These are phyloP conservation scores for Acropora yongei DNA, from an alignment of 64 coral and sea anemone genomes.

Conservation along the genomic window DNA sequence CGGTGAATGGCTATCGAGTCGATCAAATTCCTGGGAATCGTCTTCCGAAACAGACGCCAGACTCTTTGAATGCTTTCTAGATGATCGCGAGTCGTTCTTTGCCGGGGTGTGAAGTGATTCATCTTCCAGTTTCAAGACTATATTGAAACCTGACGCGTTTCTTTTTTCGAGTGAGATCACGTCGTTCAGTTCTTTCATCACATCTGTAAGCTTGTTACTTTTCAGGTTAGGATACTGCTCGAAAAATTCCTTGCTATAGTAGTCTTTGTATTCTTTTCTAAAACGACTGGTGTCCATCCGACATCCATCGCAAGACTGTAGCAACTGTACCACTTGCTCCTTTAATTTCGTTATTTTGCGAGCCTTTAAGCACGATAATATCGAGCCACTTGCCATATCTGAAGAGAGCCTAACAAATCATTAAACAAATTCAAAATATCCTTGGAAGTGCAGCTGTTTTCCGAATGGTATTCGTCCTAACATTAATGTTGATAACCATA, in stretches of 20 bases:
- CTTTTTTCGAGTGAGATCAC: background rate
- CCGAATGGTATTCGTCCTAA: background rate
- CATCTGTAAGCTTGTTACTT: background rate
- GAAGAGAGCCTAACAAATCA: background rate
- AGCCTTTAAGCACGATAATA: background rate
- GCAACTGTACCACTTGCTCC: background rate
- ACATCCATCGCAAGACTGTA: background rate
- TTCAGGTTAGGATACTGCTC: background rate
- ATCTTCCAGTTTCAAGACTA: constrained; percentile 33
- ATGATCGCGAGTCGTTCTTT: background rate
- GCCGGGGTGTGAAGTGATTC: background rate
- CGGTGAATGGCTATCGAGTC: background rate
- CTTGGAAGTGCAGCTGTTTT: background rate
- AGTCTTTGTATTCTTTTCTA: constrained; percentile 13
- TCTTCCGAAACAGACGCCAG: background rate
- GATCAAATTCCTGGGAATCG: background rate
- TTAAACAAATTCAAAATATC: background rate
- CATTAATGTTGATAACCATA: too few species aligned
- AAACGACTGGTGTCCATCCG: constrained; percentile 1
- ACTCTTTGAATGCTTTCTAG: background rate
- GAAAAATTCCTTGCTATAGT: background rate
- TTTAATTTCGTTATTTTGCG: background rate
- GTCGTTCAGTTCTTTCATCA: constrained; percentile 5
- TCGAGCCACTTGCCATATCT: constrained; percentile 8
- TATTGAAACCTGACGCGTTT: background rate